A percentile compares a stretch with the other conserved stretches of the same genome.
phyloP scores from a whole-genome alignment of 2,113 vertebrate genomes.

The Chiloscyllium plagiosum region DNA sequence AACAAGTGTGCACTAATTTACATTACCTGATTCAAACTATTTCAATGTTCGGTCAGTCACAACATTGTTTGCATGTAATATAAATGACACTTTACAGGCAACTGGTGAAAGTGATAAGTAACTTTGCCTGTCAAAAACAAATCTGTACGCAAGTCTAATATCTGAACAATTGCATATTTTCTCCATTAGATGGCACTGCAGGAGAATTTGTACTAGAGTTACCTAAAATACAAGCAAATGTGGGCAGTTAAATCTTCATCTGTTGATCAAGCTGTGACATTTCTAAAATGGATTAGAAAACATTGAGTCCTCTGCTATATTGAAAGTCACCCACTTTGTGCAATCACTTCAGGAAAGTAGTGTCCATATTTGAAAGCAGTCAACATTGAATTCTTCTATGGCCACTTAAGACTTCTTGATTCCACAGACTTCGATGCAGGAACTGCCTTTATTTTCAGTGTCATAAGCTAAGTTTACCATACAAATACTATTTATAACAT shows the following conservation, averaged over 20 bases:
- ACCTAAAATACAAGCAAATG: not conserved
- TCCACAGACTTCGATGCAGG: not conserved
- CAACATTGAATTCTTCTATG: not conserved
- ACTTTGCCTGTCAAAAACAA: not conserved
- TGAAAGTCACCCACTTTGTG: not conserved
- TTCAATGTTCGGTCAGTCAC: not conserved
- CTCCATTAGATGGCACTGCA: constrained; percentile 16
- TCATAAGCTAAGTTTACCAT: not conserved
- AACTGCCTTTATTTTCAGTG: not conserved
- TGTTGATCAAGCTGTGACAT: not conserved
- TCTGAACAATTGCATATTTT: not conserved
- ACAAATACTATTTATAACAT: not conserved
- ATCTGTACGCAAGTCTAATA: not conserved
- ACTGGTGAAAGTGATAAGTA: not conserved
- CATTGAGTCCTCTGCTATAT: not conserved
- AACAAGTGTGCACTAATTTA: not conserved
- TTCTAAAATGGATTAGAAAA: not conserved
- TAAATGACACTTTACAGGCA: not conserved
- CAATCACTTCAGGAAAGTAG: not conserved
- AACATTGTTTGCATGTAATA: not conserved
- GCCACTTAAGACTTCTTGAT: not conserved
- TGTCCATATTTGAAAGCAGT: not conserved
- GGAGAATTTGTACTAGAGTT: not conserved
- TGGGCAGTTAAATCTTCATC: not conserved
- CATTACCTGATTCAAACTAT: not conserved